phyloP scores from a whole-genome alignment of 64 coral and sea anemone genomes.

The Actinia equina region DNA sequence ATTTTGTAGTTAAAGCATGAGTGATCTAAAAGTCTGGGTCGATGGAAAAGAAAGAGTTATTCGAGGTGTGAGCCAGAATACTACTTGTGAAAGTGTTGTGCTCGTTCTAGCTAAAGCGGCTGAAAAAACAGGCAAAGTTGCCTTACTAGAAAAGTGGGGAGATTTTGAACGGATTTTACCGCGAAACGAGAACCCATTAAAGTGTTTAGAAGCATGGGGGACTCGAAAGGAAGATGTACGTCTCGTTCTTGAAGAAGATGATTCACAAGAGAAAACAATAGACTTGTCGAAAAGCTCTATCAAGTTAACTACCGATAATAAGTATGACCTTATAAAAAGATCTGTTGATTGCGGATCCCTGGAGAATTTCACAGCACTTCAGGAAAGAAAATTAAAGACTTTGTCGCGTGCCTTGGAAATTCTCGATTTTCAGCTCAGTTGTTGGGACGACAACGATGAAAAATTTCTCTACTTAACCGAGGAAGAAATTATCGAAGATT shows the following conservation, averaged over 20 bases:
- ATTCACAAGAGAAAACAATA: not conserved
- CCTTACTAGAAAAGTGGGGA: conserved; percentile 85
- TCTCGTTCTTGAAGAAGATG: conserved; percentile 72
- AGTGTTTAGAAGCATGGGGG: conserved; percentile 79
- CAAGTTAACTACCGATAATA: conserved; percentile 10
- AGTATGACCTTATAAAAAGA: conserved; percentile 45
- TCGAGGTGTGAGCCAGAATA: conserved; percentile 66
- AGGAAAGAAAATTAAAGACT: conserved; percentile 32
- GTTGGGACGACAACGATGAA: conserved; percentile 44
- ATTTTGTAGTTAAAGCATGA: conserved; percentile 26
- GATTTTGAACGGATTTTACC: conserved; percentile 88
- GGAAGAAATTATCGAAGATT: conserved; percentile 76
- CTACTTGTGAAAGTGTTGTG: conserved; percentile 80
- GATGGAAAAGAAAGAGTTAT: conserved; percentile 78
- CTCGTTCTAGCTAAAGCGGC: conserved; percentile 67
- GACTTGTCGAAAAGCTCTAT: not conserved
- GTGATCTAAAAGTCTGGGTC: conserved; percentile 81
- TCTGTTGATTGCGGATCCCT: conserved; percentile 50
- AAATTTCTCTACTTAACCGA: conserved; percentile 39
- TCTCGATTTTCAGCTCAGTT: conserved; percentile 33
- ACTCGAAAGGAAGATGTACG: conserved; percentile 48
- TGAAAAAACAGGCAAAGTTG: conserved; percentile 75
- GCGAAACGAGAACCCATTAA: conserved; percentile 75
- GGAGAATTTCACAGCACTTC: conserved; percentile 48
- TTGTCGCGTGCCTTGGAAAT: conserved; percentile 63